Percentiles rank a stretch among this genome's conserved stretches.
Evolutionary conservation across 2,888 invertebrate genomes (phyloP).

Genomic region (Dasypolia templi): DNA sequence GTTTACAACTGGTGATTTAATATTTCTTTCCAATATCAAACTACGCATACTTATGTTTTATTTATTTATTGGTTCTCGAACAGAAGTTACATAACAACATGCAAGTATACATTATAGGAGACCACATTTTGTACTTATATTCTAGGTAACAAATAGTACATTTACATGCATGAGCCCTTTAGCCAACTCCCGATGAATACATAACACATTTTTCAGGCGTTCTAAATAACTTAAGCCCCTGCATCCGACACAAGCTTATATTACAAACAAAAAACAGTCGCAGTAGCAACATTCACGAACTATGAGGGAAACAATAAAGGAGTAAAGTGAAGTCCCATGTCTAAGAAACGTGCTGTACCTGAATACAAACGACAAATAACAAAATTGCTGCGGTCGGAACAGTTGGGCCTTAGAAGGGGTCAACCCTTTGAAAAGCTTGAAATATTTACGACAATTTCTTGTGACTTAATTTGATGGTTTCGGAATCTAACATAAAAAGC

Average conservation of each 20-base stretch:
- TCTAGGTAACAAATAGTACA: slow-evolving; percentile 22
- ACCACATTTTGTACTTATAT: too few relatives aligned
- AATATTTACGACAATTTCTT: slow-evolving; percentile 58
- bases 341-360: slow-evolving; percentile 75
- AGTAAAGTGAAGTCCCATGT: slow-evolving; percentile 79
- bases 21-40: slow-evolving; percentile 5
- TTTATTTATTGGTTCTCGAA: too few relatives aligned
- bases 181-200: slow-evolving; percentile 38
- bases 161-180: slow-evolving; percentile 43
- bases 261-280: slow-evolving; percentile 57
- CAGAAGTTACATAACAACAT: too few relatives aligned
- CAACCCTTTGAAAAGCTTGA: slow-evolving; percentile 72
- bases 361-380: slow-evolving; percentile 83
- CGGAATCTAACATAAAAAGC: slow-evolving; percentile 13
- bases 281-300: slow-evolving; percentile 63
- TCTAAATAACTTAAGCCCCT: slow-evolving; percentile 51
- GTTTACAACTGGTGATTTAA: background rate
- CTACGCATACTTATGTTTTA: background rate
- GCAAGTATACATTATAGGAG: too few relatives aligned
- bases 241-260: slow-evolving; percentile 37
- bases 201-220: slow-evolving; percentile 47
- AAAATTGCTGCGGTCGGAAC: slow-evolving; percentile 71
- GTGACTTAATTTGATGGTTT: slow-evolving; percentile 64
- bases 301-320: slow-evolving; percentile 67
- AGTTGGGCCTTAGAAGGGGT: slow-evolving; percentile 54